Evolutionary conservation across 2,888 invertebrate genomes (phyloP), one percentile per base, ranked within the genome.

Genomic region (Conomelus anceps): DNA sequence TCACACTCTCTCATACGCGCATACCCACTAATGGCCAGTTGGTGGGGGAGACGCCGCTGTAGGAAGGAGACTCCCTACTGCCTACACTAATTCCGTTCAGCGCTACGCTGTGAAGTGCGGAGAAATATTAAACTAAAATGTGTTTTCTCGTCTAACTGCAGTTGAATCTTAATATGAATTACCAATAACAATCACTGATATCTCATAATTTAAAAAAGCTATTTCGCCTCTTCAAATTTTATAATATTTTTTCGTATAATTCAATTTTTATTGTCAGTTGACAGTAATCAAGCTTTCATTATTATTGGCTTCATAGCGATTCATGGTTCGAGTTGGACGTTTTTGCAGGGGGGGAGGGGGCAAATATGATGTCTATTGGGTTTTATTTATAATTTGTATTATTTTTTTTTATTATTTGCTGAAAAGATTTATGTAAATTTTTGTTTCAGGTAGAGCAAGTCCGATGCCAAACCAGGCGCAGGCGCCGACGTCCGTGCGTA

Each of bases 391-490:
- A 85, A 13, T 13, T 13, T 85, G 20, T 9, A 85, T 85, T 23
- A 20, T 23, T 22, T 23, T 6, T n/a, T 6, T 23, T 23, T 20
- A 20, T 20, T 85, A 13, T 85, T 23, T 23, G 23, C n/a, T 23
- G 6, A 13, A 22, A 7, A 20, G 22, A 22, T 22, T 84, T 24
- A 22, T 87, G 17, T 29, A 22, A 24, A 7, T 24, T 88, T 29
- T 87, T 84, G 29, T 89, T 88, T 9, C 91, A 94, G 95, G 96
- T 0, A 95, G 97, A 89, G 97, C 98, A 86, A 97, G 97, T 92
- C 96, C 97, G 63, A 95, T 98, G 95, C 98, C 98, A 87, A 96
- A 96, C 93, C 95, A 96, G 88, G 20, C 87, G 22, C 89, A 90
- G 86, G 89, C 88, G 20, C 88, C 92, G 92, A 93, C 92, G 93